Base-by-base conservation (phyloP, 2,797 vertebrate species). In the Eulemur rubriventer region DNA sequence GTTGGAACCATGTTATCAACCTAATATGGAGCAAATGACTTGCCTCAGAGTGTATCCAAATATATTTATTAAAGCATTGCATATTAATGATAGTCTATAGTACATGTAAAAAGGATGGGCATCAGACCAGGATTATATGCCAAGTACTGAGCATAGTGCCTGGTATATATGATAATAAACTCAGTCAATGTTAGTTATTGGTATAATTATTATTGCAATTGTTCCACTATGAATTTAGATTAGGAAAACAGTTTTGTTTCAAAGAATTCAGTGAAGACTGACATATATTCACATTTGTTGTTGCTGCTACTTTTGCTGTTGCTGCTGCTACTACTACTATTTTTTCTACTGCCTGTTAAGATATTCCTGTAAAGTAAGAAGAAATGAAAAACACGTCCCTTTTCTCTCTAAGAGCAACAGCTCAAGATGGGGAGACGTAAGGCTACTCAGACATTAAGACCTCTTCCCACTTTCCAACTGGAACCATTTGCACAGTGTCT, bases 201-300 rank as follows among this genome's bases (percentile, higher is more conserved):
- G 73, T 78, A 59, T 46, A 89, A n/a, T 84, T 94, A 69, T 41
- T 63, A 80, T n/a, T 55, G 12, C 30, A 87, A 61, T 80, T 90
- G 30, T 90, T 69, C 46, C 46, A 89, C 30, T 78, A 89, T 72
- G 48, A 76, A 92, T 59, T 95, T 92, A 78, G 35, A 95, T 85
- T 38, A 88, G 20, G 38, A 88, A 92, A 93, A 41, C 16, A 35
- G 2, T 70, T 97, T 94, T 84, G 41, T 89, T 90, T 72, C 33
- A 43, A 79, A 94, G 38, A 94, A 84, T 33, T 95, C 55, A 92
- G 59, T 95, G 59, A 96, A 93, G 78, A 80, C 33, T 89, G 13
- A 88, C 30, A 69, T 75, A 46, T 17, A 89, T 73, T 73, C 12
- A 63, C 18, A 82, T 73, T 65, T 81, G 41, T 43, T 94, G 48